A percentile compares a stretch with the other conserved stretches of the same genome.
These are phyloP conservation scores for Proteles cristata DNA, from an alignment of 2,113 vertebrate species.

Conservation along the genomic window DNA sequence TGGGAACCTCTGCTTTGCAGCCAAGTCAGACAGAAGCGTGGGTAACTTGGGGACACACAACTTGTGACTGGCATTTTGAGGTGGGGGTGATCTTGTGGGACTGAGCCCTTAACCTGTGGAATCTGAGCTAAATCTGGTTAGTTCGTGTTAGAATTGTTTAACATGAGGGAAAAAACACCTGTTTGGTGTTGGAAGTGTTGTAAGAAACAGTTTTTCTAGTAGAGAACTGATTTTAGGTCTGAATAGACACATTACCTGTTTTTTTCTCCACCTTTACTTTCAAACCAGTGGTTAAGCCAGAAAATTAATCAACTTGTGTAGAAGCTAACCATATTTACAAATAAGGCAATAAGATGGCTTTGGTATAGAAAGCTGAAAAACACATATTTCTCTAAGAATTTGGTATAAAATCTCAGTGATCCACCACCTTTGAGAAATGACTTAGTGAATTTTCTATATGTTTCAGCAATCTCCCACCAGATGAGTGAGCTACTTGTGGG, in stretches of 20 bases:
- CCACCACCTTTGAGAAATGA: not conserved
- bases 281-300: constrained; percentile 16
- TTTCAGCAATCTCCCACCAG: not conserved
- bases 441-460: not conserved
- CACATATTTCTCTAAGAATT: constrained; percentile 26
- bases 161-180: not conserved
- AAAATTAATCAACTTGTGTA: not conserved
- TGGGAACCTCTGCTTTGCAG: not conserved
- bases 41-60: not conserved
- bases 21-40: not conserved
- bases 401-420: not conserved
- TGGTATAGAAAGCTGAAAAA: not conserved
- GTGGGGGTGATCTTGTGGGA: not conserved
- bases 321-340: not conserved
- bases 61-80: not conserved
- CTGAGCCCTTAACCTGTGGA: not conserved
- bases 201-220: not conserved
- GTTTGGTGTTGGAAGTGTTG: not conserved
- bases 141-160: not conserved
- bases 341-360: not conserved
- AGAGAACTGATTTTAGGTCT: not conserved
- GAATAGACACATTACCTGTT: not conserved
- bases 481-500: not conserved
- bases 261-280: not conserved
- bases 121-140: not conserved